Percentiles rank a stretch among this genome's conserved stretches.
Conservation (phyloP, 1,140 invertebrate genomes). For the Aphidius gifuensis region DNA sequence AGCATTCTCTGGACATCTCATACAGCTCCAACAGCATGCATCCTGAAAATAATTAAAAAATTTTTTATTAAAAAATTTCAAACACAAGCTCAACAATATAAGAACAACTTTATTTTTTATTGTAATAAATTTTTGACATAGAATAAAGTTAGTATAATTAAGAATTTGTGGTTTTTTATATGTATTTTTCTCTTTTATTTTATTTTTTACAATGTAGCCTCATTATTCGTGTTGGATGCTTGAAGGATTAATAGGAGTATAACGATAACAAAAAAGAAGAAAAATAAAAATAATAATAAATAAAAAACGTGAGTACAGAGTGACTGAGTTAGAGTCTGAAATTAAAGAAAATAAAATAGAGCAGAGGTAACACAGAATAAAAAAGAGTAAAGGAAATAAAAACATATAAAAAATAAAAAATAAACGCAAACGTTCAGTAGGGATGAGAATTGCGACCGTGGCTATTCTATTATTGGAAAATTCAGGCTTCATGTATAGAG, state of each 20-base stretch:
- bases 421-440: no score
- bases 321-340: neutral
- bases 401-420: neutral
- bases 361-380: neutral
- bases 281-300: neutral
- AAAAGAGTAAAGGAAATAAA: neutral
- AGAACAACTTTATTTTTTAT: no score
- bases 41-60: constrained; percentile 44
- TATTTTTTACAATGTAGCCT: neutral
- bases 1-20: constrained; percentile 59
- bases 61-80: neutral
- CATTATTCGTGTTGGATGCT: no score
- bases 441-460: no score
- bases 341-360: constrained; percentile 8
- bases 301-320: neutral
- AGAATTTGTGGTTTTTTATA: neutral
- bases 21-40: constrained; percentile 68
- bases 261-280: neutral
- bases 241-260: neutral
- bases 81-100: no score
- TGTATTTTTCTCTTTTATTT: neutral
- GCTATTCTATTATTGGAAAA: no score
- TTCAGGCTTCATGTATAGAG: no score
- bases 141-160: no score
- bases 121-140: no score